Base-by-base conservation (phyloP, 2,113 vertebrate genomes). In the Petrocephalus zakoni region DNA sequence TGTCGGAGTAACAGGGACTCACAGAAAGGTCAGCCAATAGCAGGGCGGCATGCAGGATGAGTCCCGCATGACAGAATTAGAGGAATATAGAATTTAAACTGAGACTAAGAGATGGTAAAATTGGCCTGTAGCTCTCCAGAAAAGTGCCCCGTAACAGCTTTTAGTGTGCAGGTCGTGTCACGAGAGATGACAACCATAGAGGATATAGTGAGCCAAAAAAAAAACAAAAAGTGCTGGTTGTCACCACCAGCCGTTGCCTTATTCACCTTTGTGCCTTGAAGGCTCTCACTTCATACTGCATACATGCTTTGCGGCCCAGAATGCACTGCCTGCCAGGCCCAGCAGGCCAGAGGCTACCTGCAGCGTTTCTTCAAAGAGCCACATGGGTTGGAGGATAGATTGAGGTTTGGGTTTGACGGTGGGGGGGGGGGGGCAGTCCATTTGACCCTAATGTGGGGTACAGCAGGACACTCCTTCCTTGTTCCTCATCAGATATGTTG, bases 211-310 rank as follows among this genome's bases (percentile, higher is more conserved):
- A 64, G 64, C 8, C 49, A 90, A 88, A 52, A 64, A 37, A 55
- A 56, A 88, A 53, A 55, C 37, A 55, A 42, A 64, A 85, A 88
- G 86, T 2, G 46, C 72, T 37, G 90, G 49, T 89, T 90, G 81
- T 61, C 90, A 89, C 89, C 22, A 55, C 15, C 88, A 89, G 90
- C 91, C 92, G 90, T 91, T 84, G 90, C 90, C 92, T 91, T 78
- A 92, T 90, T 93, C 90, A 91, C 91, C 68, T 46, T 88, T 89
- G 22, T 53, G 55, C 78, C 90, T 89, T 10, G 22, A 89, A 88
- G 92, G 42, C 92, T 90, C 91, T 93, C 92, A 93, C 92, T 92
- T 91, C 90, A 87, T 90, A 90, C 90, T 92, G 88, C 88, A 83
- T 46, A 22, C 34, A 81, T 6, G 72, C 75, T 75, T 86, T 68